A percentile compares a stretch with the other conserved stretches of the same genome.
Evolutionary conservation across 2,113 vertebrate species (phyloP).

Genomic region (Megaceryle maxima): DNA sequence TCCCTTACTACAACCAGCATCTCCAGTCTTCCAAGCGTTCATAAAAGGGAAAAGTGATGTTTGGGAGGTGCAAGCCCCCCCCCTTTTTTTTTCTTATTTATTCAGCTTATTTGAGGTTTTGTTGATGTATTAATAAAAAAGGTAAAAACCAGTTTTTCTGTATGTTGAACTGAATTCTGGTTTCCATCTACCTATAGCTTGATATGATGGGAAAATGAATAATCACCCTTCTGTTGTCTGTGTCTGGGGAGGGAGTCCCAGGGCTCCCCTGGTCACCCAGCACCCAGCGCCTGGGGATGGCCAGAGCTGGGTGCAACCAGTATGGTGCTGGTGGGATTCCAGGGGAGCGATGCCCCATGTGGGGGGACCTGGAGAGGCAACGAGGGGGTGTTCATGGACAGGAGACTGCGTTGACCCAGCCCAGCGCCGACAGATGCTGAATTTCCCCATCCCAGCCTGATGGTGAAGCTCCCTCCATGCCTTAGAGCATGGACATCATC

Average conservation of each 20-base stretch:
- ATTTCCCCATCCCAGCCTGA: neutral
- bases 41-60: neutral
- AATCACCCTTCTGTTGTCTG: accelerated
- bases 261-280: accelerated
- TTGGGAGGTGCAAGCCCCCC: neutral
- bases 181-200: neutral
- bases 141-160: neutral
- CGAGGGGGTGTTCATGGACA: accelerated
- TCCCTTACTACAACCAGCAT: neutral
- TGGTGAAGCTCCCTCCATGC: accelerated
- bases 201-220: neutral
- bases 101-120: neutral
- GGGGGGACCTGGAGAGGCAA: neutral
- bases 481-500: accelerated
- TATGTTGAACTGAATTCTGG: accelerated
- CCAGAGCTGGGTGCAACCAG: neutral
- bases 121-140: accelerated
- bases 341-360: accelerated
- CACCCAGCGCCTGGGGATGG: accelerated
- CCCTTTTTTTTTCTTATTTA: neutral
- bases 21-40: neutral
- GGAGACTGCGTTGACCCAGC: accelerated
- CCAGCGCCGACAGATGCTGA: accelerated
- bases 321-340: neutral
- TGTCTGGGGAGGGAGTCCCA: accelerated